Percentiles rank a stretch among this genome's conserved stretches.
Evolutionary conservation across 2,113 vertebrate species (phyloP).

Genomic region (Chitala chitala): DNA sequence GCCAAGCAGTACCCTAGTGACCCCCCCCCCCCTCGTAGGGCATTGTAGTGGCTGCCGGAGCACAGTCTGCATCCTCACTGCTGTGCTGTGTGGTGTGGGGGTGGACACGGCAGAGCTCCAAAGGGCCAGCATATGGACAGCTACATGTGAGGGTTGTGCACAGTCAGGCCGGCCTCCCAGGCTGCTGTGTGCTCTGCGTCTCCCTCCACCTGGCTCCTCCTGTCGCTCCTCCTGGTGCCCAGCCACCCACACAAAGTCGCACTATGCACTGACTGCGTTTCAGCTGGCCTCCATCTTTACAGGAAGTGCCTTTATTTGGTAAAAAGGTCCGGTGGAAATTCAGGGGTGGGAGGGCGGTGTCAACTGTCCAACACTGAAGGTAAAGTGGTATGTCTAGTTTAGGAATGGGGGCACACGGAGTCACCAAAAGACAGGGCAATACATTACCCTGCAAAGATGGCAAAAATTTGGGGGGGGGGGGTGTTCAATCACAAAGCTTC

Average conservation of each 20-base stretch:
- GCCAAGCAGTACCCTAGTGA: not conserved
- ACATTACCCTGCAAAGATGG: too few species aligned
- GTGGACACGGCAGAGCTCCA: not conserved
- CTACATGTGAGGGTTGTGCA: constrained; percentile 17
- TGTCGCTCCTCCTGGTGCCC: constrained; percentile 13
- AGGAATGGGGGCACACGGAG: too few species aligned
- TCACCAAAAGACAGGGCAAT: too few species aligned
- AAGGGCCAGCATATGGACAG: not conserved
- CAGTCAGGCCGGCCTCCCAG: constrained; percentile 28
- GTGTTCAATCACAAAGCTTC: too few species aligned
- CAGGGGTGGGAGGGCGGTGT: not conserved
- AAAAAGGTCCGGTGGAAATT: not conserved
- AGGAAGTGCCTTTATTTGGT: constrained; percentile 42
- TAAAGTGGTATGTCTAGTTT: not conserved
- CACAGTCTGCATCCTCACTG: not conserved
- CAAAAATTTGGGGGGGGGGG: too few species aligned
- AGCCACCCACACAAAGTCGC: constrained; percentile 41
- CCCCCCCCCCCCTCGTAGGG: not conserved
- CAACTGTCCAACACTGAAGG: not conserved
- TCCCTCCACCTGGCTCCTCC: constrained; percentile 31
- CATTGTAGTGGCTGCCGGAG: not conserved
- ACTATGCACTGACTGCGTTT: constrained; percentile 19
- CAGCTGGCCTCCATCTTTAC: constrained; percentile 29
- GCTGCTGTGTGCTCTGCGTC: constrained; percentile 41
- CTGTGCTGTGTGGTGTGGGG: not conserved